phyloP scores from a whole-genome alignment of 2,888 invertebrate genomes.

The Anthrax anthrax region DNA sequence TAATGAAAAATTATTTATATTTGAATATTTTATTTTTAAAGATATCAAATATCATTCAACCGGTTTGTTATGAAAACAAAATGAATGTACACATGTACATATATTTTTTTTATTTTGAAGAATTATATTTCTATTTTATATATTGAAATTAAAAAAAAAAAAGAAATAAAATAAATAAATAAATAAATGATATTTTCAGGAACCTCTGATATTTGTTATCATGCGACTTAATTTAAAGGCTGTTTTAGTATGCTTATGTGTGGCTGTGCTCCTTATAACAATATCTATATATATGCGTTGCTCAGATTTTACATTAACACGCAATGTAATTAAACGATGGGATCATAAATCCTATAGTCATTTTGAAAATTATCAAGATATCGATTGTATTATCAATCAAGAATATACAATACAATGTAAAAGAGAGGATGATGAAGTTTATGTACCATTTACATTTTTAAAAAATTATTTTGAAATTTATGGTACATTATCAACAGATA shows the following conservation, averaged over 20 bases:
- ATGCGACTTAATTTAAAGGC: conserved; percentile 67
- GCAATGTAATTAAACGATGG: conserved; percentile 25
- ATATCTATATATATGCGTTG: conserved; percentile 65
- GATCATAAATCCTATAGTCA: conserved; percentile 13
- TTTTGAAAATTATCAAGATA: conserved; percentile 39
- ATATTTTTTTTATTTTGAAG: conserved; percentile 2
- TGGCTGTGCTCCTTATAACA: conserved; percentile 50
- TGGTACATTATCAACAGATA: conserved; percentile 59
- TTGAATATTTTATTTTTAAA: too few species aligned
- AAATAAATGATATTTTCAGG: too few species aligned
- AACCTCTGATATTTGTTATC: conserved; percentile 43
- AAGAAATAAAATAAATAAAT: too few species aligned
- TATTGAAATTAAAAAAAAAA: too few species aligned
- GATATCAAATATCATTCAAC: too few species aligned
- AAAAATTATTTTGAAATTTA: conserved; percentile 90
- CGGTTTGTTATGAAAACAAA: too few species aligned
- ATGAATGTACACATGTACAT: background rate
- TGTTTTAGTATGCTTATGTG: conserved; percentile 48
- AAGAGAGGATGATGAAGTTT: conserved; percentile 73
- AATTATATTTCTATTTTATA: too few species aligned
- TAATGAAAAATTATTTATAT: background rate
- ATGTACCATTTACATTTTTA: conserved; percentile 82
- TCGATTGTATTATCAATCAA: conserved; percentile 80
- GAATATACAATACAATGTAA: conserved; percentile 68
- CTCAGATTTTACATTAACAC: conserved; percentile 39